phyloP scores from a whole-genome alignment of 2,113 vertebrate genomes.

The Pelecanoides urinatrix region DNA sequence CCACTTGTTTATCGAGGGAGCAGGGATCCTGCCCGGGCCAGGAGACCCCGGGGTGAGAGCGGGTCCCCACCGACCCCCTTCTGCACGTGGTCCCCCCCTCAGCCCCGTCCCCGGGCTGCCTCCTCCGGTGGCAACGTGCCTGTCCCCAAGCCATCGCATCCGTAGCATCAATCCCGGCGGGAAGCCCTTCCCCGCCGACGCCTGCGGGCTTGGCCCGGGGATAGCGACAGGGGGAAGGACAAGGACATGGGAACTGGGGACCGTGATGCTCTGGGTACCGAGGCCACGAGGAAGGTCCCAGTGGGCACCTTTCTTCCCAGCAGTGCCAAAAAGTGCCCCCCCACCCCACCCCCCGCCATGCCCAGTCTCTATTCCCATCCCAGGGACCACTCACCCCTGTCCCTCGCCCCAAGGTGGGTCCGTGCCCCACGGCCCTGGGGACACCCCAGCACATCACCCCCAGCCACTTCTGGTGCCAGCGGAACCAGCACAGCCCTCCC shows the following conservation, averaged over 20 bases:
- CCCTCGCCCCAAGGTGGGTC: too few relatives aligned
- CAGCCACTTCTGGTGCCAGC: neutral
- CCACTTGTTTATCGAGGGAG: neutral
- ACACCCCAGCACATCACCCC: neutral
- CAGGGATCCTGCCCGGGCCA: neutral
- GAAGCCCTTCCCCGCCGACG: neutral
- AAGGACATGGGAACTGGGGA: too few relatives aligned
- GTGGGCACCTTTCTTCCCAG: too few relatives aligned
- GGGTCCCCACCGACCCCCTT: neutral
- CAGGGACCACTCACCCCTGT: too few relatives aligned
- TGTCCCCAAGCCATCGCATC: neutral
- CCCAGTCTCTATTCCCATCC: too few relatives aligned
- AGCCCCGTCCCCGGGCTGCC: neutral
- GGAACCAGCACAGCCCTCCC: neutral
- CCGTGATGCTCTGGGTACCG: too few relatives aligned
- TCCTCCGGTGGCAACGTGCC: neutral
- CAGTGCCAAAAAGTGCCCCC: too few relatives aligned
- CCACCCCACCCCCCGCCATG: too few relatives aligned
- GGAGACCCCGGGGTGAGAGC: neutral
- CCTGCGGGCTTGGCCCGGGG: neutral
- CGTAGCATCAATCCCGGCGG: rapidly evolving
- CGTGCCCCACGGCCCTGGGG: too few relatives aligned
- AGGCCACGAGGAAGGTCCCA: too few relatives aligned
- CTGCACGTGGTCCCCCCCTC: too few relatives aligned
- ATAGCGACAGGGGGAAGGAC: too few relatives aligned